These are phyloP conservation scores for Rotaria magnacalcarata DNA, from an alignment of 2,888 invertebrate species.

Conservation along the genomic window DNA sequence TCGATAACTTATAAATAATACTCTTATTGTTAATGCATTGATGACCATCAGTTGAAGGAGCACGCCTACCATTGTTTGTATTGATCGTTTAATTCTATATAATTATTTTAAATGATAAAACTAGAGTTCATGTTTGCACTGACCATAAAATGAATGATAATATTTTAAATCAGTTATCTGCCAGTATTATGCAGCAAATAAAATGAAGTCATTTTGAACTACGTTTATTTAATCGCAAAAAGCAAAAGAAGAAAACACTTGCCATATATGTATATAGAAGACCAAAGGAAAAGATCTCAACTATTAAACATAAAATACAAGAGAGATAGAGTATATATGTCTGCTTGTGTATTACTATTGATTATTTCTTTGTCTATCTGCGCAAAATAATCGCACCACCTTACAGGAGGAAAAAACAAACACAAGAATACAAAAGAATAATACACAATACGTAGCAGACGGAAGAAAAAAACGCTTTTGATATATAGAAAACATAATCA, in stretches of 20 bases:
- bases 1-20: no score
- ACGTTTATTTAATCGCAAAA: background rate
- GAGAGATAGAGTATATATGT: background rate
- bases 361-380: background rate
- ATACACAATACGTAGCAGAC: background rate
- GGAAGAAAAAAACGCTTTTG: background rate
- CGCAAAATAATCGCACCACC: background rate
- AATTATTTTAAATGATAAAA: no score
- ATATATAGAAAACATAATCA: background rate
- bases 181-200: no score
- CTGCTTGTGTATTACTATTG: slow-evolving; percentile 21
- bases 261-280: background rate
- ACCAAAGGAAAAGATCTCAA: background rate
- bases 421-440: background rate
- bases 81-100: no score
- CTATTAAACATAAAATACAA: slow-evolving; percentile 16
- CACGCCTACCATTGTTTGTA: no score
- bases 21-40: no score
- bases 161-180: no score
- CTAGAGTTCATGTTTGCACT: no score
- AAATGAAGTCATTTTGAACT: background rate
- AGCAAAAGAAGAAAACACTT: background rate
- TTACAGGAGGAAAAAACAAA: background rate
- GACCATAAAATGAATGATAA: no score
- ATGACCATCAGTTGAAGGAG: no score